phyloP scores from a whole-genome alignment of 2,797 vertebrate genomes.

The Acridotheres tristis region DNA sequence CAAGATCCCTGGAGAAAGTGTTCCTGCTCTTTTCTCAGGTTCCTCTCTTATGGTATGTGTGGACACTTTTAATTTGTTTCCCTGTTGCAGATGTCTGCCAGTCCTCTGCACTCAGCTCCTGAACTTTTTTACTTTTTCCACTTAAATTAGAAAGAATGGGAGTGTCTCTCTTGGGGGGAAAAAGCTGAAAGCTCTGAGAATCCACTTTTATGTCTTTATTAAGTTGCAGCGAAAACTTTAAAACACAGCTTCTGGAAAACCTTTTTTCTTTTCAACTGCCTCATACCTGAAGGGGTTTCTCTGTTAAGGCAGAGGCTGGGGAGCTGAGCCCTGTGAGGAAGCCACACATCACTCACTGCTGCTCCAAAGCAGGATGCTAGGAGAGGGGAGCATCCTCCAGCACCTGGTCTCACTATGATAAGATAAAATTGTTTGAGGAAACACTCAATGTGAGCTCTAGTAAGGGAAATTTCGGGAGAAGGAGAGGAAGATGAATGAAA shows the following conservation, averaged over 20 bases:
- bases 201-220: neutral
- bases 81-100: neutral
- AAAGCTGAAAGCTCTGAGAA: neutral
- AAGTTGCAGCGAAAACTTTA: neutral
- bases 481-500: neutral
- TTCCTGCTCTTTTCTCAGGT: neutral
- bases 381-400: neutral
- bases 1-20: neutral
- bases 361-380: neutral
- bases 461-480: neutral
- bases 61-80: neutral
- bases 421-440: neutral
- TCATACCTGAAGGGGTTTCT: neutral
- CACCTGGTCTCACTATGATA: accelerated
- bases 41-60: neutral
- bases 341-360: neutral
- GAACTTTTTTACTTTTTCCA: neutral
- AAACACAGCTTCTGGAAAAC: neutral
- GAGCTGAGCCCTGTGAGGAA: neutral
- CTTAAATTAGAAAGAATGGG: neutral
- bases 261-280: neutral
- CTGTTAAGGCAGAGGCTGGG: neutral
- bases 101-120: neutral
- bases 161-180: neutral
- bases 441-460: neutral